Evolutionary conservation across 2,113 vertebrate species (phyloP).

Genomic region (Archilochus colubris): DNA sequence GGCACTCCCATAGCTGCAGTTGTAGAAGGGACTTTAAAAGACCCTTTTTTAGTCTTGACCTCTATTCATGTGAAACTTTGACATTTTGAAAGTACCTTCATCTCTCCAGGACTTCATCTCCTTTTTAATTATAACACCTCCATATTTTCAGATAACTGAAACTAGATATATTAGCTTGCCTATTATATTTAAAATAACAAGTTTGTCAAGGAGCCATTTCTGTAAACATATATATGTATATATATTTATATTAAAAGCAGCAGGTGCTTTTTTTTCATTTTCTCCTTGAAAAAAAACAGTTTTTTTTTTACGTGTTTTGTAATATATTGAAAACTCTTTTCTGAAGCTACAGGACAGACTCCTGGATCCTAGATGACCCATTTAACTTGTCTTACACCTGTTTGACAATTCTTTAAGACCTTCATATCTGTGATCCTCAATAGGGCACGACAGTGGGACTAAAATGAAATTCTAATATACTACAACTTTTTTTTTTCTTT

Average conservation of each 20-base stretch:
- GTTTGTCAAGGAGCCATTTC: background rate
- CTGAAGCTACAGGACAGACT: background rate
- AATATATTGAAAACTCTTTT: background rate
- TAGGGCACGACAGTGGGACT: background rate
- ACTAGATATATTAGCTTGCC: background rate
- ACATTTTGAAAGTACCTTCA: background rate
- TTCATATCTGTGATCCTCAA: background rate
- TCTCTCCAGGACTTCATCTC: background rate
- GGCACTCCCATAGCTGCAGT: background rate
- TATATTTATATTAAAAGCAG: background rate
- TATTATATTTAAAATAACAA: background rate
- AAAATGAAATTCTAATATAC: background rate
- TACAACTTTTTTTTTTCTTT: background rate
- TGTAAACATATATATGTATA: background rate
- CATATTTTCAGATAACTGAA: background rate
- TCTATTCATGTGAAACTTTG: background rate
- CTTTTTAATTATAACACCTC: background rate
- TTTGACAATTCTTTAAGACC: background rate
- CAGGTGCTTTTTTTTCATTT: background rate
- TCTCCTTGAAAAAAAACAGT: background rate
- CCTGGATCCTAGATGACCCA: background rate
- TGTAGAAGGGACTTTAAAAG: background rate
- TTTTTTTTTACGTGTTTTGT: background rate
- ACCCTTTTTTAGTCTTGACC: background rate
- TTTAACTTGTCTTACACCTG: background rate